These are phyloP conservation scores for Papilio elwesi DNA, from an alignment of 2,888 invertebrate species.

Conservation along the genomic window DNA sequence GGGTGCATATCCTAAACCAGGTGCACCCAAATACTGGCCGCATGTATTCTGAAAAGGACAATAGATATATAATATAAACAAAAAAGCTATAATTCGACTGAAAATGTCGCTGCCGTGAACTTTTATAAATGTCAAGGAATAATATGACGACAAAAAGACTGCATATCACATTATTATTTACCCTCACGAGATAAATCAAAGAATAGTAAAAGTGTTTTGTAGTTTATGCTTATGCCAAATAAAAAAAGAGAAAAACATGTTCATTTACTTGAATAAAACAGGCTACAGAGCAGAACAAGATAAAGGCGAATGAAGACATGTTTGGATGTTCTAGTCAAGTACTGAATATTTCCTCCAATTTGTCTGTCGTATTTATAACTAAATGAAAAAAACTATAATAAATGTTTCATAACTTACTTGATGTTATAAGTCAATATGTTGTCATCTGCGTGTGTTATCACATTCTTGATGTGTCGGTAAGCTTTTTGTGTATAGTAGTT, in stretches of 20 bases:
- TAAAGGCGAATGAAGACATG: slow-evolving; percentile 15
- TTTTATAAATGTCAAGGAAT: too few relatives aligned
- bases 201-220: too few relatives aligned
- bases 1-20: background rate
- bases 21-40: slow-evolving; percentile 18
- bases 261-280: slow-evolving; percentile 18
- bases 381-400: background rate
- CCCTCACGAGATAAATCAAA: too few relatives aligned
- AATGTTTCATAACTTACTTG: background rate
- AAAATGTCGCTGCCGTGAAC: too few relatives aligned
- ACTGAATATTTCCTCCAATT: slow-evolving; percentile 1
- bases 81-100: background rate
- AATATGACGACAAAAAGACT: too few relatives aligned
- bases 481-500: background rate
- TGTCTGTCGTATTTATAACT: slow-evolving; percentile 12
- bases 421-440: background rate
- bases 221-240: background rate
- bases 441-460: background rate
- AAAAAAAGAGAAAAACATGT: background rate
- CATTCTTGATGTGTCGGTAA: background rate
- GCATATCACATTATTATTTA: too few relatives aligned
- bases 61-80: background rate
- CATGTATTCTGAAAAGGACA: slow-evolving; percentile 18
- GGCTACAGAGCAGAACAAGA: slow-evolving; percentile 3
- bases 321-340: background rate